Conservation (phyloP, 2,888 invertebrate genomes). For the Lithophane semibrunnea region DNA sequence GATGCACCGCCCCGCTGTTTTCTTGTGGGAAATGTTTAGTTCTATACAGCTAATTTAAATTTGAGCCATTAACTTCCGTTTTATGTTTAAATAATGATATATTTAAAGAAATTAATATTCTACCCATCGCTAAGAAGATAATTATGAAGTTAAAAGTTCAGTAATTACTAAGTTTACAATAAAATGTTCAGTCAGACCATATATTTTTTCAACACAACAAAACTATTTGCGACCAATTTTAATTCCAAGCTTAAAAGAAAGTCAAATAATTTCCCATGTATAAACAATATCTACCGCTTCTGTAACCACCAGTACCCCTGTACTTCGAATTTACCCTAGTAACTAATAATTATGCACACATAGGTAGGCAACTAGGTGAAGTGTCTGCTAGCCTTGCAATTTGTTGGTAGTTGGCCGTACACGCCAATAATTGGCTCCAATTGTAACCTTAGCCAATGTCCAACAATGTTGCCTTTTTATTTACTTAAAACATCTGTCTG, state of each 20-base stretch:
- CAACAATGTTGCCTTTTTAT: slow-evolving; percentile 30
- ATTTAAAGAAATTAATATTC: background rate
- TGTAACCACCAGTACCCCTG: slow-evolving; percentile 30
- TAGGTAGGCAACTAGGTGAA: slow-evolving; percentile 42
- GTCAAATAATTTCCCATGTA: background rate
- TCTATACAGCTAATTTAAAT: slow-evolving; percentile 50
- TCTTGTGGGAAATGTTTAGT: slow-evolving; percentile 77
- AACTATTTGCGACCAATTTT: background rate
- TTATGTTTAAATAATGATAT: background rate
- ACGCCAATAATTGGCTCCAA: slow-evolving; percentile 54
- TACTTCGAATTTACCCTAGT: slow-evolving; percentile 53
- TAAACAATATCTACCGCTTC: slow-evolving; percentile 27
- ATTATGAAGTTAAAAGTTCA: no score
- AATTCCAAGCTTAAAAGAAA: background rate
- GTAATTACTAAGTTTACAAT: background rate
- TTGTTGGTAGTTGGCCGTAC: slow-evolving; percentile 52
- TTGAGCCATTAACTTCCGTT: slow-evolving; percentile 20
- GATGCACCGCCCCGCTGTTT: slow-evolving; percentile 61
- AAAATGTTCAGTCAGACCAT: background rate
- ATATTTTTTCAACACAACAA: no score
- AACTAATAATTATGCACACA: slow-evolving; percentile 56
- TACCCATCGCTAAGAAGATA: background rate
- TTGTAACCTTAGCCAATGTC: slow-evolving; percentile 45
- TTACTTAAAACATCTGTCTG: slow-evolving; percentile 42
- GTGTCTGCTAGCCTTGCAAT: slow-evolving; percentile 52